Evolutionary conservation across 2,113 vertebrate genomes (phyloP).

Genomic region (Ceratotherium simum): DNA sequence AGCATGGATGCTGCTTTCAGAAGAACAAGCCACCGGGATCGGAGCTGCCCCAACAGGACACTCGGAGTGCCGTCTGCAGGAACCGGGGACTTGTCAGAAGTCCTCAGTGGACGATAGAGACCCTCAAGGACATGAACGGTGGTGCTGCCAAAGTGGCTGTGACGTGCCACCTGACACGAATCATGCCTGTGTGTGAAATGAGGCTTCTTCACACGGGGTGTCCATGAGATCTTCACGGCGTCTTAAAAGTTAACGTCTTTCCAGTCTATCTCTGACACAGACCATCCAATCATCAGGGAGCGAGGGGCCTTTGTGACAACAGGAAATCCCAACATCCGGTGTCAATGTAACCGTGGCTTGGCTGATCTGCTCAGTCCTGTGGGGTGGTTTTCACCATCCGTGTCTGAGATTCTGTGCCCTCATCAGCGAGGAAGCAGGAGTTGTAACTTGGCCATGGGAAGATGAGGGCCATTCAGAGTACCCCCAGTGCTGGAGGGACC

Average conservation of each 20-base stretch:
- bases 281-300: accelerated
- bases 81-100: accelerated
- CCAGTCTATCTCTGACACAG: accelerated
- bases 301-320: no score
- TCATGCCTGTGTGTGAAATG: accelerated
- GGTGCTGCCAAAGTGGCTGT: accelerated
- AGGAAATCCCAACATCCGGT: accelerated
- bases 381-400: background rate
- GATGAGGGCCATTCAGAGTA: accelerated
- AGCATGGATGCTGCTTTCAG: accelerated
- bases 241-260: accelerated
- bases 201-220: accelerated
- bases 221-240: accelerated
- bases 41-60: accelerated
- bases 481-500: background rate
- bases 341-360: accelerated
- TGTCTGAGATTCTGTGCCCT: background rate
- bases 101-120: accelerated
- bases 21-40: accelerated
- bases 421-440: no score
- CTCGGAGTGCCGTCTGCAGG: accelerated
- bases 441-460: background rate
- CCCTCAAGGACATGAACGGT: accelerated
- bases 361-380: background rate
- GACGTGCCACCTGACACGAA: accelerated